A percentile compares a stretch with the other conserved stretches of the same genome.
These are phyloP conservation scores for Lagopus muta DNA, from an alignment of 2,113 vertebrate genomes.

Conservation along the genomic window DNA sequence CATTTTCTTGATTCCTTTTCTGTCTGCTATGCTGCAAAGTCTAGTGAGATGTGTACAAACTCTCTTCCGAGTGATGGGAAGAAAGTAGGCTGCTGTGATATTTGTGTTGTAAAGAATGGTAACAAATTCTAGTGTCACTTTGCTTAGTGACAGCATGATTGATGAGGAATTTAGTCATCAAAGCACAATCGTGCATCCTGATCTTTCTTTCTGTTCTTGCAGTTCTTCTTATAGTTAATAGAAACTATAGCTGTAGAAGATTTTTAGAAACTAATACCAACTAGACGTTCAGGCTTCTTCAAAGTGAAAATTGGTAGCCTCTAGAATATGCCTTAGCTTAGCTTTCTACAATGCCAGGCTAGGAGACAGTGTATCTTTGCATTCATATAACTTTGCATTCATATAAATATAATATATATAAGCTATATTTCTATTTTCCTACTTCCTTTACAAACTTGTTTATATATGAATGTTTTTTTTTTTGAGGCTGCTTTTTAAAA, in stretches of 20 bases:
- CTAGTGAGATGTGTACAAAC: neutral
- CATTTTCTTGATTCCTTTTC: neutral
- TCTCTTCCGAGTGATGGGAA: neutral
- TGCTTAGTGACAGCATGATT: neutral
- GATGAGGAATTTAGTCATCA: neutral
- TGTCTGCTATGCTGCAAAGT: neutral
- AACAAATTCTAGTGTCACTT: neutral
- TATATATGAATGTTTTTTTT: neutral
- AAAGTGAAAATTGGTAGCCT: neutral
- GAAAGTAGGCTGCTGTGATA: neutral
- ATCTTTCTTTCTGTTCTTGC: neutral
- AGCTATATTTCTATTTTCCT: neutral
- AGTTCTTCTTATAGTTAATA: neutral
- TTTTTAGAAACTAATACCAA: neutral
- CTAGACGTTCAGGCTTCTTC: neutral
- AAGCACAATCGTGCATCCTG: neutral
- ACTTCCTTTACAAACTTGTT: neutral
- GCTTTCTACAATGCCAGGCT: neutral
- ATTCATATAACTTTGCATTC: neutral
- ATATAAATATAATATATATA: neutral
- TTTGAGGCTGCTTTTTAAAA: neutral
- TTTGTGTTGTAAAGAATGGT: neutral
- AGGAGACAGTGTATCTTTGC: rapidly evolving
- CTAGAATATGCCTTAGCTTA: neutral
- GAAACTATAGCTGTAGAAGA: neutral